phyloP scores from a whole-genome alignment of 1,140 invertebrate genomes.

The Diplogasteroides magnus region DNA sequence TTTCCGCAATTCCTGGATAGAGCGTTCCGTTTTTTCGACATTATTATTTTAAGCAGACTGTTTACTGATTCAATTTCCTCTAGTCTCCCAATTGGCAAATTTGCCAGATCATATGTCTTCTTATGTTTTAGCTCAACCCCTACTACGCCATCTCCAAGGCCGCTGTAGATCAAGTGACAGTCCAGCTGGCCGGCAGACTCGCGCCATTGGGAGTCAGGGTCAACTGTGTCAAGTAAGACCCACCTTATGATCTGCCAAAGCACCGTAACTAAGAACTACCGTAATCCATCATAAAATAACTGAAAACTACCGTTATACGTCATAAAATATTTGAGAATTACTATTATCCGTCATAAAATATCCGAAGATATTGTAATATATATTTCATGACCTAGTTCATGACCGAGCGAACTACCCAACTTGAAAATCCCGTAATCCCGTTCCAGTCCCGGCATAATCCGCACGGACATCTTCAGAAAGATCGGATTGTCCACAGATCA shows the following conservation, averaged over 20 bases:
- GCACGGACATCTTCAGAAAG: conserved; percentile 21
- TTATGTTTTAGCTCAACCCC: conserved; percentile 64
- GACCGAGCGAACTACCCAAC: too few species aligned
- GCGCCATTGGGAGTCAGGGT: conserved; percentile 62
- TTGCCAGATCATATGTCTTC: not conserved
- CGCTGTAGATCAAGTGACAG: conserved; percentile 65
- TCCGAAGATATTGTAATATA: too few species aligned
- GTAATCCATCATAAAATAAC: too few species aligned
- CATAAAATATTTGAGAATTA: too few species aligned
- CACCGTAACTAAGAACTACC: too few species aligned
- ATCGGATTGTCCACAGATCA: not conserved
- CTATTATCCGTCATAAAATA: too few species aligned
- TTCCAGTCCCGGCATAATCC: conserved; percentile 28
- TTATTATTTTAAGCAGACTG: not conserved
- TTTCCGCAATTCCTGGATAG: not conserved
- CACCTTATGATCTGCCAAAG: not conserved
- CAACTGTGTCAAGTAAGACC: conserved; percentile 24
- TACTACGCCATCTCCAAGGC: conserved; percentile 69
- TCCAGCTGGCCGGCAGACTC: conserved; percentile 76
- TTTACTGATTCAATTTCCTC: not conserved
- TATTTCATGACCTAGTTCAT: too few species aligned
- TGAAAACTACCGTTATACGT: too few species aligned
- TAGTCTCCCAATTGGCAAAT: too few species aligned
- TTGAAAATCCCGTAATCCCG: conserved; percentile 12
- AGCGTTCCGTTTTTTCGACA: not conserved